Conservation (phyloP, 2,888 invertebrate species). For the Caenorhabditis virilis region DNA sequence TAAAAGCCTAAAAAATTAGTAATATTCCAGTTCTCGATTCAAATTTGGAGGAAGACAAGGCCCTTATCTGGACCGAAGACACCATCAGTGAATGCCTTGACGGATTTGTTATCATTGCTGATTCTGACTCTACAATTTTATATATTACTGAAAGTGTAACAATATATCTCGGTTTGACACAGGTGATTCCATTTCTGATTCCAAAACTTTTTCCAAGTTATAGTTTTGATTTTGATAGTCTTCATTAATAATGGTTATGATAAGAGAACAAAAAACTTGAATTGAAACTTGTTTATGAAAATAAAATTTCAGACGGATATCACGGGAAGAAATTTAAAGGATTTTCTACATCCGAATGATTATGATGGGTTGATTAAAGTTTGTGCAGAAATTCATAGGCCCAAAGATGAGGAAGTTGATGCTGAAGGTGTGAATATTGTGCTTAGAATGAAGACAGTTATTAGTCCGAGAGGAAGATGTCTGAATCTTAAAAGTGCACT, state of each 20-base stretch:
- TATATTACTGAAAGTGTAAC: slow-evolving; percentile 89
- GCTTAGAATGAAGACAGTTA: slow-evolving; percentile 87
- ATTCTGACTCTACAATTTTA: slow-evolving; percentile 87
- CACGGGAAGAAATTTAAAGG: slow-evolving; percentile 90
- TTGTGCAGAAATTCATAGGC: slow-evolving; percentile 11
- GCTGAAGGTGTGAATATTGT: slow-evolving; percentile 70
- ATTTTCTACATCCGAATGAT: slow-evolving; percentile 92
- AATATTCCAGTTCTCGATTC: slow-evolving; percentile 30
- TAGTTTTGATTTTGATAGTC: not conserved
- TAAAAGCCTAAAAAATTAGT: too few species aligned
- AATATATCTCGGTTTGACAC: slow-evolving; percentile 86
- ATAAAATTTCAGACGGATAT: slow-evolving; percentile 83
- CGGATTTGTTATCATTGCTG: slow-evolving; percentile 86
- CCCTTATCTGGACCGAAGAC: slow-evolving; percentile 54
- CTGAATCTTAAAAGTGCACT: slow-evolving; percentile 93
- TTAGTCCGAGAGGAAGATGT: slow-evolving; percentile 88
- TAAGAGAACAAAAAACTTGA: too few species aligned
- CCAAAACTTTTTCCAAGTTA: not conserved
- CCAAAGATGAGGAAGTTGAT: slow-evolving; percentile 12
- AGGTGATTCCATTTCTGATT: slow-evolving; percentile 74
- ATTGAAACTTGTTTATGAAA: too few species aligned
- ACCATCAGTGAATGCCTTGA: slow-evolving; percentile 74
- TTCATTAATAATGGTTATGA: too few species aligned
- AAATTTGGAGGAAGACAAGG: slow-evolving; percentile 15
- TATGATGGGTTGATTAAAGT: slow-evolving; percentile 80